phyloP scores from a whole-genome alignment of 2,888 invertebrate species.

The Camptogramma bilineatum region DNA sequence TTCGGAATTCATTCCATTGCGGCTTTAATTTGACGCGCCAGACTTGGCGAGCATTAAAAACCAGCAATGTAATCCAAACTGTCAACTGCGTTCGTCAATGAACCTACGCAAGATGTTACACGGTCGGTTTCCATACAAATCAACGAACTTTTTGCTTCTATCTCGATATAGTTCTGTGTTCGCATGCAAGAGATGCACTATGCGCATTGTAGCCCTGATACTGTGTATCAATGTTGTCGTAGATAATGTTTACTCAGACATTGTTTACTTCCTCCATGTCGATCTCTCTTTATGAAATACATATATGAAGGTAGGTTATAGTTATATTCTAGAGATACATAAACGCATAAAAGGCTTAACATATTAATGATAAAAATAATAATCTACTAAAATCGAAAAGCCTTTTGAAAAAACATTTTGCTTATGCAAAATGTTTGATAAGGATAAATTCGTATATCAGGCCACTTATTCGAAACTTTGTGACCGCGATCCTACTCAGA shows the following conservation, averaged over 20 bases:
- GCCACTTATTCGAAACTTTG: conserved; percentile 4
- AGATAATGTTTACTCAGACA: not conserved
- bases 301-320: no score
- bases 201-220: not conserved
- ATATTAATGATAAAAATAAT: not conserved
- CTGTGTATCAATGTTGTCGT: not conserved
- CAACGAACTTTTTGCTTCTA: no score
- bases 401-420: not conserved
- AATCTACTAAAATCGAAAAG: not conserved
- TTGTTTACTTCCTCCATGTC: not conserved
- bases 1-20: no score
- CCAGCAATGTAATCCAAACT: no score
- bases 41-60: no score
- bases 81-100: no score
- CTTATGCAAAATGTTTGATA: no score
- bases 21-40: no score
- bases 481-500: conserved; percentile 19
- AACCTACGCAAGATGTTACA: no score
- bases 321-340: not conserved
- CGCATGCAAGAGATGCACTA: not conserved
- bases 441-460: not conserved
- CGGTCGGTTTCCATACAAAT: no score
- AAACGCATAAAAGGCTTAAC: not conserved
- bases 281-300: no score
- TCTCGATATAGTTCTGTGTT: no score